These are phyloP conservation scores for Drosophila phalerata DNA, from an alignment of 2,888 invertebrate species.

Conservation along the genomic window DNA sequence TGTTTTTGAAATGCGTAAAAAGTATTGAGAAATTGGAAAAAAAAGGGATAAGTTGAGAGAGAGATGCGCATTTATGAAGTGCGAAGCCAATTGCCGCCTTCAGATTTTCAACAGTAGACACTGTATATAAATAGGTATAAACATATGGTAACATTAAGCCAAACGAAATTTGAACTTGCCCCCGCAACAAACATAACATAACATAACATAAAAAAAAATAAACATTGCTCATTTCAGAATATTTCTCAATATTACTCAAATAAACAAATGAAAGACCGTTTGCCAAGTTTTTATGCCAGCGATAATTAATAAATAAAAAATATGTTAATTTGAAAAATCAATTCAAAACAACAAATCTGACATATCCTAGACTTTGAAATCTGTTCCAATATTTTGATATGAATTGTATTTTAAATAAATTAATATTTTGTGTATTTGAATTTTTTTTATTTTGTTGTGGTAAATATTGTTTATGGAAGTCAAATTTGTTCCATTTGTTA, in stretches of 20 bases:
- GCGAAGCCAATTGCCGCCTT: conserved; percentile 72
- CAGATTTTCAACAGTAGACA: conserved; percentile 52
- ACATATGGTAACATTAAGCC: conserved; percentile 47
- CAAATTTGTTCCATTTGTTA: not conserved
- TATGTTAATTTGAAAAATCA: conserved; percentile 8
- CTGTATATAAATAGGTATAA: conserved; percentile 49
- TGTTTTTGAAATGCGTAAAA: conserved; percentile 51
- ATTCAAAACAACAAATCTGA: conserved; percentile 1
- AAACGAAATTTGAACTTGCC: conserved; percentile 59
- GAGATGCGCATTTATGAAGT: conserved; percentile 67
- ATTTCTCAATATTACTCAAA: conserved; percentile 61
- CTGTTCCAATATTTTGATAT: not conserved
- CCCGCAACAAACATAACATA: conserved; percentile 20
- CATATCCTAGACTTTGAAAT: not conserved
- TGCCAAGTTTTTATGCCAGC: conserved; percentile 40
- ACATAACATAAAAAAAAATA: conserved; percentile 17
- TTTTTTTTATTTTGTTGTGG: not conserved
- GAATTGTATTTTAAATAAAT: not conserved
- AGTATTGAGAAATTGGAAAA: conserved; percentile 36
- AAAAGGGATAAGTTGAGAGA: not conserved
- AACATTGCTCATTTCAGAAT: conserved; percentile 39
- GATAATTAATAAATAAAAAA: conserved; percentile 59
- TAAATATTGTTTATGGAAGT: not conserved
- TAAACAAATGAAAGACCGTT: conserved; percentile 60
- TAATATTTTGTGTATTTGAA: not conserved